A percentile compares a stretch with the other conserved stretches of the same genome.
Evolutionary conservation across 2,888 invertebrate species (phyloP).

Genomic region (Opisthograptis luteolata): DNA sequence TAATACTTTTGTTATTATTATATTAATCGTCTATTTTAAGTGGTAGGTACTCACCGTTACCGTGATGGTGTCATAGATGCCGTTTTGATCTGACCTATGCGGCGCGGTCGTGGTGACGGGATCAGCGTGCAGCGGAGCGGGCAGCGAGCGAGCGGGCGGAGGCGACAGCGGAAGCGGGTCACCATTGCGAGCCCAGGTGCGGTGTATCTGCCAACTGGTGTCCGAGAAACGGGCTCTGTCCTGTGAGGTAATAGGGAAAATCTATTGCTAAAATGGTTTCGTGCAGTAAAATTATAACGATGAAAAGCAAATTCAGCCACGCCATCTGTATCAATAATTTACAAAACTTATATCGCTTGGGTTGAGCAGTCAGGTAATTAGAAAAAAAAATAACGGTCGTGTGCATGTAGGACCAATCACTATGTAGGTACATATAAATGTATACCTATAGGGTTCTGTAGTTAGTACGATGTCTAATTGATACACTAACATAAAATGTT

Average conservation of each 20-base stretch:
- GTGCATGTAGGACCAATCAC: too few relatives aligned
- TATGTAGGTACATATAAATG: too few relatives aligned
- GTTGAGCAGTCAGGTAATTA: too few relatives aligned
- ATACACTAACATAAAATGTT: too few relatives aligned
- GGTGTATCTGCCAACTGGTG: conserved; percentile 90
- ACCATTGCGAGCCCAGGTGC: conserved; percentile 85
- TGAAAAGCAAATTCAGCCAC: background rate
- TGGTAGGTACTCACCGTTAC: conserved; percentile 66
- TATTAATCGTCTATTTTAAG: conserved; percentile 21
- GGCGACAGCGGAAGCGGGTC: conserved; percentile 72
- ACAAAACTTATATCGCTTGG: too few relatives aligned
- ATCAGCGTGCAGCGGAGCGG: conserved; percentile 53
- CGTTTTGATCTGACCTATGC: conserved; percentile 65
- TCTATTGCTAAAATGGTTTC: background rate
- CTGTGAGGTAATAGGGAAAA: conserved; percentile 61
- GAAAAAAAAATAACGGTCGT: too few relatives aligned
- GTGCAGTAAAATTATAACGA: background rate
- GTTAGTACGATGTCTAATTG: too few relatives aligned
- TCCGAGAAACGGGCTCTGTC: conserved; percentile 88
- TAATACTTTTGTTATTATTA: background rate
- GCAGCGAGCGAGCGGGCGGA: conserved; percentile 56
- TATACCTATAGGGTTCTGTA: too few relatives aligned
- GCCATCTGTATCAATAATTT: too few relatives aligned
- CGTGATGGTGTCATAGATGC: conserved; percentile 80
- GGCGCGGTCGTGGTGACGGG: conserved; percentile 49